Evolutionary conservation across 2,888 invertebrate species (phyloP).

Genomic region (Drosophila setosimentum): DNA sequence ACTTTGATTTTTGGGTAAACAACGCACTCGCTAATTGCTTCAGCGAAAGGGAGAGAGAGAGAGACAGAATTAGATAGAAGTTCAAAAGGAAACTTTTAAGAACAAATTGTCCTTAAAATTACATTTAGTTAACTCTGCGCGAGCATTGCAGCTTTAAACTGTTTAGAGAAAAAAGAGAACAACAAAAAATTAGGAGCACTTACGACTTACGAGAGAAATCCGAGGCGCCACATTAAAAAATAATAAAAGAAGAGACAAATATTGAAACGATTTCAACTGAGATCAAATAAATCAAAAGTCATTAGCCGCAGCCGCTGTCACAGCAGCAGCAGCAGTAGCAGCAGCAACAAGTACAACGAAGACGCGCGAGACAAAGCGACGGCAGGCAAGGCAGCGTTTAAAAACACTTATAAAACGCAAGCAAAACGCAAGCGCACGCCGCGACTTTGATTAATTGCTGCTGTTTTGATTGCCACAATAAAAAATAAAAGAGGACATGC

Average conservation of each 20-base stretch:
- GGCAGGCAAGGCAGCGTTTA: constrained; percentile 44
- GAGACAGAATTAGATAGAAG: not conserved
- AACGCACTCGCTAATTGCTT: constrained; percentile 9
- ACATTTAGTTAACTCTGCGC: not conserved
- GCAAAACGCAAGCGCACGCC: constrained; percentile 56
- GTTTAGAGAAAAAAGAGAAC: not conserved
- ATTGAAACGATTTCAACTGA: constrained; percentile 49
- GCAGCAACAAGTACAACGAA: constrained; percentile 16
- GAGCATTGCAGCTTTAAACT: not conserved
- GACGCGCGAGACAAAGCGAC: constrained; percentile 48
- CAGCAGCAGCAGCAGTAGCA: constrained; percentile 13
- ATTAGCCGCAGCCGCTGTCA: constrained; percentile 30
- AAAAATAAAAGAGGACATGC: not conserved
- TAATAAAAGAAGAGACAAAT: constrained; percentile 28
- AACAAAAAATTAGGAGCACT: not conserved
- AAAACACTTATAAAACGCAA: constrained; percentile 55
- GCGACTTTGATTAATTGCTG: constrained; percentile 67
- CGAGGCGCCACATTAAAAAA: constrained; percentile 7
- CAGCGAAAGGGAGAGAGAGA: not conserved
- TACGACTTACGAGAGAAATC: constrained; percentile 2
- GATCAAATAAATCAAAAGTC: constrained; percentile 56
- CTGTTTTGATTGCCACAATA: constrained; percentile 19
- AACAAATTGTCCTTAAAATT: no score
- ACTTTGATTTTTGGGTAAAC: constrained; percentile 10
- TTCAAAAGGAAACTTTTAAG: not conserved